A percentile compares a stretch with the other conserved stretches of the same genome.
Evolutionary conservation across 2,113 vertebrate species (phyloP).

Genomic region (Tyto alba): DNA sequence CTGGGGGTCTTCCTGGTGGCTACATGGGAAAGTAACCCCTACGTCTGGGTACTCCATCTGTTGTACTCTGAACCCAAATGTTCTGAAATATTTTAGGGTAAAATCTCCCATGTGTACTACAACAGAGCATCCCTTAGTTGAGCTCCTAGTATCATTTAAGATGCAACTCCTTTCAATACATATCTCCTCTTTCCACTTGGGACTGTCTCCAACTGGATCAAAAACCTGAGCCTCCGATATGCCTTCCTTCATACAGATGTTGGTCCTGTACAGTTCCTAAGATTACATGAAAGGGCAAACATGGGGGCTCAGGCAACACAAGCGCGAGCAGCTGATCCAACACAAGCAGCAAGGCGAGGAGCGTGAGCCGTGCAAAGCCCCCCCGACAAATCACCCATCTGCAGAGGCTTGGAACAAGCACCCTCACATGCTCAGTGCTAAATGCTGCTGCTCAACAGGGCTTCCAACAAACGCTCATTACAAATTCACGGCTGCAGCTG

Average conservation of each 20-base stretch:
- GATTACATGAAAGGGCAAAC: background rate
- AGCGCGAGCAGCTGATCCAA: background rate
- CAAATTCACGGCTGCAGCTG: constrained; percentile 50
- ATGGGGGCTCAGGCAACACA: accelerated
- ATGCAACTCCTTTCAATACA: background rate
- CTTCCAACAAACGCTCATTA: constrained; percentile 24
- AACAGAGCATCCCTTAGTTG: background rate
- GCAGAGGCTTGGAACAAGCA: background rate
- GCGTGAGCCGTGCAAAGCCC: accelerated
- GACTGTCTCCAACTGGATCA: background rate
- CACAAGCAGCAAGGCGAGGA: background rate
- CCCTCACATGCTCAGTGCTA: background rate
- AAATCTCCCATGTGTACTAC: background rate
- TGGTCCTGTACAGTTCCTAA: accelerated
- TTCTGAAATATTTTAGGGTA: background rate
- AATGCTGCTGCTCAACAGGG: background rate
- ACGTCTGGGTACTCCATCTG: background rate
- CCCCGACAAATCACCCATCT: background rate
- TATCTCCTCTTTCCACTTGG: background rate
- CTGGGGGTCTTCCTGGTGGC: background rate
- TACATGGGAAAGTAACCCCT: background rate
- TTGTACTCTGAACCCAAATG: background rate
- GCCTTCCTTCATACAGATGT: background rate
- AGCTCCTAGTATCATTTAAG: background rate
- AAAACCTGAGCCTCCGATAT: background rate